Percentiles rank a stretch among this genome's conserved stretches.
These are phyloP conservation scores for Parapsyche elsis DNA, from an alignment of 1,140 invertebrate species.

Conservation along the genomic window DNA sequence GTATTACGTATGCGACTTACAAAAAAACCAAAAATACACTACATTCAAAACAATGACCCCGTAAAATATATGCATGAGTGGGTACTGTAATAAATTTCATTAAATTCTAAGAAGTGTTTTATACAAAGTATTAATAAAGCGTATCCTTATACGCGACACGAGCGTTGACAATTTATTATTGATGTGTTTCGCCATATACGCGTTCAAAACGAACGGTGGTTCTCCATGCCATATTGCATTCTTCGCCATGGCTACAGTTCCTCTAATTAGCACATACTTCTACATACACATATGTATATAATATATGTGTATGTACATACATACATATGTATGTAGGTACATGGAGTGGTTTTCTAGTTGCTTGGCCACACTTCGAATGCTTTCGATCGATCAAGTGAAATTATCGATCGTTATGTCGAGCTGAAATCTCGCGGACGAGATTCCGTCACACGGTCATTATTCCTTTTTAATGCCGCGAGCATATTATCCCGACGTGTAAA, in stretches of 20 bases:
- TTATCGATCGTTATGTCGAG: background rate
- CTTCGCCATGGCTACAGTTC: background rate
- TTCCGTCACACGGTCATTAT: background rate
- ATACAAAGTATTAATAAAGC: too few species aligned
- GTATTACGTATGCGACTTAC: background rate
- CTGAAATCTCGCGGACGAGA: background rate
- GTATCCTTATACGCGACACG: too few species aligned
- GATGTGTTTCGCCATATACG: constrained; percentile 5
- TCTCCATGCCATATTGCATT: background rate
- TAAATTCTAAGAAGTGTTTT: too few species aligned
- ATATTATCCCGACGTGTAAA: too few species aligned
- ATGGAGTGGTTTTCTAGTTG: too few species aligned
- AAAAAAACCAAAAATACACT: background rate
- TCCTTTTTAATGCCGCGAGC: background rate
- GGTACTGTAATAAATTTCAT: too few species aligned
- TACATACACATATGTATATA: too few species aligned
- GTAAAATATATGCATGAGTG: too few species aligned
- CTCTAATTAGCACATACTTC: constrained; percentile 13
- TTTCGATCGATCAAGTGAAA: background rate
- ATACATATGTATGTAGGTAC: too few species aligned
- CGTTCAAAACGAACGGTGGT: background rate
- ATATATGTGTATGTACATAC: too few species aligned
- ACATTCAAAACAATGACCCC: too few species aligned
- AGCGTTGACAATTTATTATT: background rate
- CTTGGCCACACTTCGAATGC: background rate